Evolutionary conservation across 53 echinoderm and acorn worm genomes (phyloP).

Genomic region (Pentamera pediparva): DNA sequence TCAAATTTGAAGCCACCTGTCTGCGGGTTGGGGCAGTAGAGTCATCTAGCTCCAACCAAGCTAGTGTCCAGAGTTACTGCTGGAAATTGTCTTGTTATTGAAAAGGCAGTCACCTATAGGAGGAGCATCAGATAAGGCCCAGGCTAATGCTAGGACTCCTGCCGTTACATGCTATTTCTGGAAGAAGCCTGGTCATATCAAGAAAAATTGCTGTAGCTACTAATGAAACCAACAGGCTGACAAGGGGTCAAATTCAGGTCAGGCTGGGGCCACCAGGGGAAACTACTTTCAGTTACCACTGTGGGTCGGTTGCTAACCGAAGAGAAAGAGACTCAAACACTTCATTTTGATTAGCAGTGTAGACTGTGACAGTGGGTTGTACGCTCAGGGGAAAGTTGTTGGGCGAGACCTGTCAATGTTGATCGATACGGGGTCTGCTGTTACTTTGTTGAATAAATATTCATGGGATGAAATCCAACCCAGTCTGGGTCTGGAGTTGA

Average conservation of each 20-base stretch:
- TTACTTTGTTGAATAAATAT: not conserved
- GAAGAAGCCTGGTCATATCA: not conserved
- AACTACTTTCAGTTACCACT: not conserved
- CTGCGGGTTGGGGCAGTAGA: too few relatives aligned
- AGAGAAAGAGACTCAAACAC: not conserved
- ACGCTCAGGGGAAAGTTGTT: not conserved
- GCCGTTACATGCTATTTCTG: not conserved
- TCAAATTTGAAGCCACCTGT: too few relatives aligned
- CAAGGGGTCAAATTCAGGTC: not conserved
- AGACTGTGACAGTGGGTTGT: not conserved
- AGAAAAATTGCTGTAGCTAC: not conserved
- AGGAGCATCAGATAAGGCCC: too few relatives aligned
- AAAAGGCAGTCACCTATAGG: too few relatives aligned
- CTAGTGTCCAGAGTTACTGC: too few relatives aligned
- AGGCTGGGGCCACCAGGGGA: not conserved
- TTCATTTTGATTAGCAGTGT: not conserved
- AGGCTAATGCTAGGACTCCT: too few relatives aligned
- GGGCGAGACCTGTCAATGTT: not conserved
- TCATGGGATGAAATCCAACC: not conserved
- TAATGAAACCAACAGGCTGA: not conserved
- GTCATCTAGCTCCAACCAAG: too few relatives aligned
- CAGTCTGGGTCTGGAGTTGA: not conserved
- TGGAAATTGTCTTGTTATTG: too few relatives aligned
- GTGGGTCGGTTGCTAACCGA: too few relatives aligned
- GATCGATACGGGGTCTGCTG: not conserved